These are phyloP conservation scores for Cheiracanthium punctorium DNA, from an alignment of 2,888 invertebrate genomes.

Conservation along the genomic window DNA sequence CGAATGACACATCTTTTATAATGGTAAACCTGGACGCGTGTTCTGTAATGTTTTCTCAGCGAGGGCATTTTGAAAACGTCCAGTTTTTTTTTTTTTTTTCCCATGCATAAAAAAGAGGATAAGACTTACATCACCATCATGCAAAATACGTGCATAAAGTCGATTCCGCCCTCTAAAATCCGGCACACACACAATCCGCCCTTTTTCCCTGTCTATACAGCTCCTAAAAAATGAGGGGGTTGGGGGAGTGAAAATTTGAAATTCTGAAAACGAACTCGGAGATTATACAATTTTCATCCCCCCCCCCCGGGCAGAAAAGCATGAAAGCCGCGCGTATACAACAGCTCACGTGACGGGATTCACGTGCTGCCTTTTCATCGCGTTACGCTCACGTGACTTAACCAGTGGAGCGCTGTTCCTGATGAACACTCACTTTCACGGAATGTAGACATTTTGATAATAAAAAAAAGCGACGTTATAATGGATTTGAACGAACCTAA, in stretches of 20 bases:
- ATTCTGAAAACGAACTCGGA: not conserved
- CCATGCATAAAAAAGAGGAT: too few species aligned
- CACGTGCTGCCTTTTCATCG: constrained; percentile 16
- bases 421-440: constrained; percentile 2
- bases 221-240: too few species aligned
- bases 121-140: too few species aligned
- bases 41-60: too few species aligned
- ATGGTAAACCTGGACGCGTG: too few species aligned
- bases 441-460: not conserved
- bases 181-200: too few species aligned
- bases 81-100: too few species aligned
- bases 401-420: constrained; percentile 16
- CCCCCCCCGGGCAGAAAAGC: not conserved
- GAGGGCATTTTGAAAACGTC: too few species aligned
- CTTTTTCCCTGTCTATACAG: too few species aligned
- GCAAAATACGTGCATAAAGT: too few species aligned
- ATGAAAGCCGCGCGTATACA: not conserved
- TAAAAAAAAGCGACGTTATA: not conserved
- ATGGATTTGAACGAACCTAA: not conserved
- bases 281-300: constrained; percentile 1
- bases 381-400: constrained; percentile 13
- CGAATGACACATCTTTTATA: too few species aligned
- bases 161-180: too few species aligned
- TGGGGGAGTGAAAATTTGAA: not conserved
- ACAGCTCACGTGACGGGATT: not conserved